Evolutionary conservation across 1,140 invertebrate species (phyloP), one percentile per base, ranked within the genome.

Genomic region (Pinna nobilis): DNA sequence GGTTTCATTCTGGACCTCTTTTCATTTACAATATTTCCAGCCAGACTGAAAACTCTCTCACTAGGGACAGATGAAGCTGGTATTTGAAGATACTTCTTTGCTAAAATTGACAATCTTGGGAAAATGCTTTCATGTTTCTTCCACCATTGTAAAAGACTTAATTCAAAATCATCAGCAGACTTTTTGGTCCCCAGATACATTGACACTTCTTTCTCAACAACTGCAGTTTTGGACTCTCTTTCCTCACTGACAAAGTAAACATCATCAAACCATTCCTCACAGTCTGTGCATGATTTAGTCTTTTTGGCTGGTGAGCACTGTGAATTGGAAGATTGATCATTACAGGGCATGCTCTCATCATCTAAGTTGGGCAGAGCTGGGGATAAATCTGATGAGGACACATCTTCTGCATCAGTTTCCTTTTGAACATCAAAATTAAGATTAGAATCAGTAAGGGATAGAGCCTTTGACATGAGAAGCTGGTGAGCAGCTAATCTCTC

Each of bases 1-100:
- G 60, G 60, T 28, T 11, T 44, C 60, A 47, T 30, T 64, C 41
- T 39, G 13, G 60, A 64, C 25, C 5, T 64, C 57, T 60, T 64
- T 64, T 47, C 28, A 20, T 25, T 7, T 28, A 64, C 28, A 20
- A 63, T 18, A 44, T 41, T 63, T 44, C 60, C 60, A 63, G 32
- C 33, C 0, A 44, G 41, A 44, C 60, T 63, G 25, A 63, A 63
- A 11, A 63, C 35, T 7, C 60, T n/a, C 47, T 63, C 60, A 44
- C 60, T 63, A 7, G 60, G 60, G 9, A 63, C 60, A 41, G 37
- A 47, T 11, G 37, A 63, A 3, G 60, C 60, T 44, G 60, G 39
- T 15, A 47, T 44, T 23, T 20, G 1, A 25, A 63, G 25, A 25
- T 39, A 63, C 28, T 44, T 63, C 15, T 25, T 30, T 28, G 37